These are phyloP conservation scores for Hirtodrosophila duncani DNA, from an alignment of 2,888 invertebrate species.

Conservation along the genomic window DNA sequence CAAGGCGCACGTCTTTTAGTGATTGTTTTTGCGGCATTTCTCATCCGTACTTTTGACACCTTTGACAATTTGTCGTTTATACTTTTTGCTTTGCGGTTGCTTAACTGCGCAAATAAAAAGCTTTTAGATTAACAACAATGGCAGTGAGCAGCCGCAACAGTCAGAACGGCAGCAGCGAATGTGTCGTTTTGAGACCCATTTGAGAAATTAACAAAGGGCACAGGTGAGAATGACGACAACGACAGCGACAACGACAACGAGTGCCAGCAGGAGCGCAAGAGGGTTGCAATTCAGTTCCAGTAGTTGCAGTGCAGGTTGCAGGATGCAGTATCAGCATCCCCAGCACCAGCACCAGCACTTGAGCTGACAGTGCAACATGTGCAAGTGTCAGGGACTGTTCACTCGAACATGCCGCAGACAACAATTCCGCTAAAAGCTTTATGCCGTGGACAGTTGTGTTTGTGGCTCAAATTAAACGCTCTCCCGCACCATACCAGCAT, in stretches of 20 bases:
- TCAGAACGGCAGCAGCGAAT: slow-evolving; percentile 13
- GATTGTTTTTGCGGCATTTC: slow-evolving; percentile 12
- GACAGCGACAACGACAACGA: slow-evolving; percentile 6
- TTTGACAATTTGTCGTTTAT: slow-evolving; percentile 36
- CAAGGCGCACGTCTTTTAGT: too few relatives aligned
- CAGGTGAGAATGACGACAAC: slow-evolving; percentile 35
- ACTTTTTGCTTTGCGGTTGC: slow-evolving; percentile 11
- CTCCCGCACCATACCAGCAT: slow-evolving; percentile 1
- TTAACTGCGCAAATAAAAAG: slow-evolving; percentile 35
- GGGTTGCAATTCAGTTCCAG: slow-evolving; percentile 1
- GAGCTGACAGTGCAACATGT: slow-evolving; percentile 67
- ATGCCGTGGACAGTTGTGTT: slow-evolving; percentile 40
- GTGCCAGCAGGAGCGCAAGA: not conserved
- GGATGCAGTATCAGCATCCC: slow-evolving; percentile 14
- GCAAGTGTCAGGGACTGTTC: slow-evolving; percentile 32
- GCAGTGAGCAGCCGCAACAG: slow-evolving; percentile 1
- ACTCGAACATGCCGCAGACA: slow-evolving; percentile 54
- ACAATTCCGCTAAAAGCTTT: slow-evolving; percentile 68
- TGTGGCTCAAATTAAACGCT: slow-evolving; percentile 54
- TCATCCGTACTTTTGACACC: slow-evolving; percentile 17
- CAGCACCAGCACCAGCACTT: slow-evolving; percentile 46
- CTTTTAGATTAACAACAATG: slow-evolving; percentile 40
- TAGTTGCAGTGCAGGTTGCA: not conserved
- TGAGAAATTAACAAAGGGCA: slow-evolving; percentile 67
- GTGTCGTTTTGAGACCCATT: slow-evolving; percentile 48